Percentiles rank a stretch among this genome's conserved stretches.
These are phyloP conservation scores for Leucosticte australis DNA, from an alignment of 2,113 vertebrate genomes.

Conservation along the genomic window DNA sequence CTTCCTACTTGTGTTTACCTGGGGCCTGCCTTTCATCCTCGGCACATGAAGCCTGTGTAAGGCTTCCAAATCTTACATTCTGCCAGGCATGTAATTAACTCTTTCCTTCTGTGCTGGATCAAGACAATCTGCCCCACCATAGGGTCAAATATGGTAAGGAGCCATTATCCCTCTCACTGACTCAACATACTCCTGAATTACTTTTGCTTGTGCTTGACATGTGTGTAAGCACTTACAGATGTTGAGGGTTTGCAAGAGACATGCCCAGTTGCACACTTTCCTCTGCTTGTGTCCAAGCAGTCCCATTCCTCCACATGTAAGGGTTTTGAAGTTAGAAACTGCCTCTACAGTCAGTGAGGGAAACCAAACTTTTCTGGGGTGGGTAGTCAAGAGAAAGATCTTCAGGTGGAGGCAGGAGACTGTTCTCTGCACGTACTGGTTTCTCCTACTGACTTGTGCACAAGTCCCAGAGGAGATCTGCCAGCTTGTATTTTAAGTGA, in stretches of 20 bases:
- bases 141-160: constrained; percentile 2
- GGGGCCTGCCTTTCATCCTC: constrained; percentile 32
- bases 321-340: background rate
- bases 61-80: background rate
- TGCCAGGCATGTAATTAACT: constrained; percentile 50
- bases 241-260: background rate
- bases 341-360: background rate
- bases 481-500: background rate
- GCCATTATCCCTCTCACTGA: background rate
- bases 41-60: background rate
- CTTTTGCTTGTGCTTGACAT: constrained; percentile 8
- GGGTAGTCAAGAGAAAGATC: background rate
- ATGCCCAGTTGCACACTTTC: background rate
- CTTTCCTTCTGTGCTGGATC: constrained; percentile 32
- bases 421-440: background rate
- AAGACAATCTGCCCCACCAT: constrained; percentile 21
- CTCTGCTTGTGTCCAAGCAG: background rate
- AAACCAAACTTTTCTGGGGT: background rate
- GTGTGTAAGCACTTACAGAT: constrained; percentile 38
- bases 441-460: background rate
- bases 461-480: background rate
- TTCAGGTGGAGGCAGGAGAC: background rate
- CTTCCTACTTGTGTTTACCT: constrained; percentile 7
- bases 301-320: background rate
- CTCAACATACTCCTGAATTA: constrained; percentile 46